These are phyloP conservation scores for Heloderma charlesbogerti DNA, from an alignment of 2,113 vertebrate genomes.

Conservation along the genomic window DNA sequence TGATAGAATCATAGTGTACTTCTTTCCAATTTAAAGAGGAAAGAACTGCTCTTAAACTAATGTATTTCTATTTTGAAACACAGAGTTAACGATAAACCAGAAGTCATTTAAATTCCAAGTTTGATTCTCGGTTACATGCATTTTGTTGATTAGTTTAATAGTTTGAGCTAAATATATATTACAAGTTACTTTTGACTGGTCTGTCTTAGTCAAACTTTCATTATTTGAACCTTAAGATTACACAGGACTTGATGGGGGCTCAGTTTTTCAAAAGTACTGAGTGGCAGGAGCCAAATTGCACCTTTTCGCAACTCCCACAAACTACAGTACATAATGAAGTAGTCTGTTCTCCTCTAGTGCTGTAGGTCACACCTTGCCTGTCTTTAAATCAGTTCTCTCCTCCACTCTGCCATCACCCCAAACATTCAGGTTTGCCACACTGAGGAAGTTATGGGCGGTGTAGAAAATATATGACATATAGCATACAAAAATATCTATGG, in stretches of 20 bases:
- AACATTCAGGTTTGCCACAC: slow-evolving; percentile 51
- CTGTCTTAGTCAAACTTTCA: slow-evolving; percentile 12
- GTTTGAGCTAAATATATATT: slow-evolving; percentile 21
- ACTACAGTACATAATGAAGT: slow-evolving; percentile 16
- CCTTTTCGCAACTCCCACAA: not conserved
- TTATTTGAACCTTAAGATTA: slow-evolving; percentile 36
- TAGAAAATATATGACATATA: slow-evolving; percentile 28
- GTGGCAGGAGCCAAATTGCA: not conserved
- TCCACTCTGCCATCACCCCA: slow-evolving; percentile 22
- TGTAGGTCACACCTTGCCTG: not conserved
- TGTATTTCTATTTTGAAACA: slow-evolving; percentile 41
- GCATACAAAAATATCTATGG: slow-evolving; percentile 34
- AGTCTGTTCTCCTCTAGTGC: slow-evolving; percentile 2
- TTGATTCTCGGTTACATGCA: slow-evolving; percentile 24
- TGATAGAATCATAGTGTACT: slow-evolving; percentile 18
- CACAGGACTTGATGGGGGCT: not conserved
- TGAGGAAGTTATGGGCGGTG: slow-evolving; percentile 37
- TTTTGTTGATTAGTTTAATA: not conserved
- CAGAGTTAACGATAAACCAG: not conserved
- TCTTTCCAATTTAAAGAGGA: not conserved
- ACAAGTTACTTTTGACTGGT: slow-evolving; percentile 19
- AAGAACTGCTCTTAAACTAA: slow-evolving; percentile 19
- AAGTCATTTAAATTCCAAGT: slow-evolving; percentile 28
- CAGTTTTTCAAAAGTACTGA: slow-evolving; percentile 25
- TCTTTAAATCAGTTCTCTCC: not conserved